These are phyloP conservation scores for Squalus acanthias DNA, from an alignment of 2,797 vertebrate genomes.

Conservation along the genomic window DNA sequence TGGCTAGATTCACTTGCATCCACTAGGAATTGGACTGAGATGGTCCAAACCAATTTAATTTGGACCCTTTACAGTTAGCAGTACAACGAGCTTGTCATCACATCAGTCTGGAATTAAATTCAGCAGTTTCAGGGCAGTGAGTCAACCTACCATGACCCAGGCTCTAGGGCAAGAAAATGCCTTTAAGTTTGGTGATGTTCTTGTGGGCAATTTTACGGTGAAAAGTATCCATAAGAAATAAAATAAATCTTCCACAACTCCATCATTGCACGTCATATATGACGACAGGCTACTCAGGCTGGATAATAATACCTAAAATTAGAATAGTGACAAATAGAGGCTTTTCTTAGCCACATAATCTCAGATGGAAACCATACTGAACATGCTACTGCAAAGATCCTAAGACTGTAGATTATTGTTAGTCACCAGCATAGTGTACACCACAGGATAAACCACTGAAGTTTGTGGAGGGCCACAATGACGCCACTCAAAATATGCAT, in stretches of 20 bases:
- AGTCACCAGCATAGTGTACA: background rate
- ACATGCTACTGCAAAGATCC: background rate
- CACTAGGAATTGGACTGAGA: background rate
- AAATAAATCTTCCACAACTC: background rate
- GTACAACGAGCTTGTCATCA: background rate
- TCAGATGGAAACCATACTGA: background rate
- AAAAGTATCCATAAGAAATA: background rate
- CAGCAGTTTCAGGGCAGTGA: background rate
- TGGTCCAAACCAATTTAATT: background rate
- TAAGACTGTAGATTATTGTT: background rate
- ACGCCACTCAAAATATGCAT: background rate
- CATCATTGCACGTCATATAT: background rate
- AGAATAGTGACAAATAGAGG: background rate
- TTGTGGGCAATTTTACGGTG: background rate
- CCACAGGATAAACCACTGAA: background rate
- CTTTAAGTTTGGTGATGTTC: background rate
- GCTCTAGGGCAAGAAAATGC: background rate
- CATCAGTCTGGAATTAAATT: background rate
- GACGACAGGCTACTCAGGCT: background rate
- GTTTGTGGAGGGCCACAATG: background rate
- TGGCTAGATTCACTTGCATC: background rate
- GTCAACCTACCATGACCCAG: background rate
- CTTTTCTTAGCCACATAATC: slow-evolving; percentile 4
- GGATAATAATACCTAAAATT: background rate
- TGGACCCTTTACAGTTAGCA: background rate